A percentile compares a stretch with the other conserved stretches of the same genome.
phyloP scores from a whole-genome alignment of 2,888 invertebrate genomes.

The Cybosia mesomella region DNA sequence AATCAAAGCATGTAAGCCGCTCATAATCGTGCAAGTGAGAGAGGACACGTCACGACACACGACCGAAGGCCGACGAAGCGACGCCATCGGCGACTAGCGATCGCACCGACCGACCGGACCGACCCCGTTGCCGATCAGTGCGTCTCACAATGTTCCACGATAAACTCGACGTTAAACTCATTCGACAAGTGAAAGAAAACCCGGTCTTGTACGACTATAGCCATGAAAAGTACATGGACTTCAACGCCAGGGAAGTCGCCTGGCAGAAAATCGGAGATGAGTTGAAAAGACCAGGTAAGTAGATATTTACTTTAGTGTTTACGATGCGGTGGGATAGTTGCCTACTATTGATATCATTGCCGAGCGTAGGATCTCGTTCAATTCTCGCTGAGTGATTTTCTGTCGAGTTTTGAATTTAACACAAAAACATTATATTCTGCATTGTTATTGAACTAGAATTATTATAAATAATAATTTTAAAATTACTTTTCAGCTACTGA shows the following conservation, averaged over 20 bases:
- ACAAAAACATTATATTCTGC: background rate
- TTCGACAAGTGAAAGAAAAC: slow-evolving; percentile 69
- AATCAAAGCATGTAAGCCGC: too few species aligned
- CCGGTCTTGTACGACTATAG: slow-evolving; percentile 74
- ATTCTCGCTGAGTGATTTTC: slow-evolving; percentile 23
- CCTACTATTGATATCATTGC: slow-evolving; percentile 33
- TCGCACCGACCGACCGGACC: slow-evolving; percentile 40
- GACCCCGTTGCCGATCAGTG: slow-evolving; percentile 33
- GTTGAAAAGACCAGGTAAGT: slow-evolving; percentile 75
- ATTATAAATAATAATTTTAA: background rate
- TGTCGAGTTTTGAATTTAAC: slow-evolving; percentile 1
- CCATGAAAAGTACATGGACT: slow-evolving; percentile 77
- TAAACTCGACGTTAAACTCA: slow-evolving; percentile 70
- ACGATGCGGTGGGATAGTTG: slow-evolving; percentile 34
- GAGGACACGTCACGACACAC: slow-evolving; percentile 26
- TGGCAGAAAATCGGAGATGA: slow-evolving; percentile 83
- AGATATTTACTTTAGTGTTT: slow-evolving; percentile 38
- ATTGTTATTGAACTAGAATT: background rate
- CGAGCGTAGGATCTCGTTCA: background rate
- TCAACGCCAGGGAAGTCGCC: slow-evolving; percentile 77
- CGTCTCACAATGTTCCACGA: slow-evolving; percentile 63
- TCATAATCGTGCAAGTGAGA: slow-evolving; percentile 40
- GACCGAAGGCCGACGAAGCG: slow-evolving; percentile 48
- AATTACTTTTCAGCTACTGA: slow-evolving; percentile 68
- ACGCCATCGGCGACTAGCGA: slow-evolving; percentile 16